Evolutionary conservation across 2,888 invertebrate species (phyloP).

Genomic region (Oxytorus armatus): DNA sequence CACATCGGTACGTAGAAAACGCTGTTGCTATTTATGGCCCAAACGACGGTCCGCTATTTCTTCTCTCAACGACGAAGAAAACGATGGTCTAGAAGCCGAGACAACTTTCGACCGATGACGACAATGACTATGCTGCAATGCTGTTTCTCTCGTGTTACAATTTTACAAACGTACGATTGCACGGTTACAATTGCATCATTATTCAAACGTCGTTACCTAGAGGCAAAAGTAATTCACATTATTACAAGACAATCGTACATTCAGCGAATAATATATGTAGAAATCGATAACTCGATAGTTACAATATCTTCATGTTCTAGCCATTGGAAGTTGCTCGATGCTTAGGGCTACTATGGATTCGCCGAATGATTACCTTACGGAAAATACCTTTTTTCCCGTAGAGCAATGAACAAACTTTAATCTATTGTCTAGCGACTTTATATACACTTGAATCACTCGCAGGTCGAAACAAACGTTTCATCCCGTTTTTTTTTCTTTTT

Average conservation of each 20-base stretch:
- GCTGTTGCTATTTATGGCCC: slow-evolving; percentile 63
- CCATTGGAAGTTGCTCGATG: background rate
- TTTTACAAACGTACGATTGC: background rate
- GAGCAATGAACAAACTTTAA: background rate
- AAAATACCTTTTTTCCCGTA: background rate
- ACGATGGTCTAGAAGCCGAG: slow-evolving; percentile 18
- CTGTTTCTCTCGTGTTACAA: slow-evolving; percentile 5
- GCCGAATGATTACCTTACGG: background rate
- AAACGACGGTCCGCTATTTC: slow-evolving; percentile 34
- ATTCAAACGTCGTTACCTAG: background rate
- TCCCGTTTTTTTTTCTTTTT: background rate
- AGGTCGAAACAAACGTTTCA: background rate
- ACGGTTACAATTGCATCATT: background rate
- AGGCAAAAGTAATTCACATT: slow-evolving; percentile 6
- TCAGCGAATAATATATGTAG: background rate
- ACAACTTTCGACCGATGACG: slow-evolving; percentile 47
- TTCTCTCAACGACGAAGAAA: slow-evolving; percentile 34
- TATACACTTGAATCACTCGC: background rate
- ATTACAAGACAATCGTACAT: background rate
- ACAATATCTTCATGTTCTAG: background rate
- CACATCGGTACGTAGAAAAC: slow-evolving; percentile 56
- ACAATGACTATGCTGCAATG: slow-evolving; percentile 41
- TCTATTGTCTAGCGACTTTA: background rate
- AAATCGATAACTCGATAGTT: background rate
- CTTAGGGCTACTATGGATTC: background rate